phyloP scores from a whole-genome alignment of 2,113 vertebrate species.

The Grallaria varia region DNA sequence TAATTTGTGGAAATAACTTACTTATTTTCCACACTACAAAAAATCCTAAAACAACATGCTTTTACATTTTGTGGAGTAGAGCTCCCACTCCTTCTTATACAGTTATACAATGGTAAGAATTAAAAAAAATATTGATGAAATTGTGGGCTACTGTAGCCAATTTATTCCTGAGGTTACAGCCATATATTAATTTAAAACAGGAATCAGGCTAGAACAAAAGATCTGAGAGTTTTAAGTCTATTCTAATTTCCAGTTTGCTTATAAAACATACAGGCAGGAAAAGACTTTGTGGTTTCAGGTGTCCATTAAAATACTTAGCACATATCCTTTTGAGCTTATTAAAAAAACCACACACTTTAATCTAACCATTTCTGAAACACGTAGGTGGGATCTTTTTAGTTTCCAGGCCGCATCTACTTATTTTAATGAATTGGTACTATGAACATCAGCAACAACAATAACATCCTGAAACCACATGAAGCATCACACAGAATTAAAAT shows the following conservation, averaged over 20 bases:
- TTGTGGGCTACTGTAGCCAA: neutral
- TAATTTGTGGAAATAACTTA: neutral
- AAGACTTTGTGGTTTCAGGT: constrained; percentile 30
- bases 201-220: neutral
- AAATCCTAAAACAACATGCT: neutral
- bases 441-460: constrained; percentile 7
- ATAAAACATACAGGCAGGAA: neutral
- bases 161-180: neutral
- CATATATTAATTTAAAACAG: neutral
- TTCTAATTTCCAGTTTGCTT: neutral
- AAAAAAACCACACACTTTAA: constrained; percentile 19
- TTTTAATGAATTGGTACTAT: constrained; percentile 47
- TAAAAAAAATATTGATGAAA: neutral
- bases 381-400: constrained; percentile 14
- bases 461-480: constrained; percentile 25
- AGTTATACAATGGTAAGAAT: neutral
- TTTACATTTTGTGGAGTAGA: neutral
- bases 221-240: neutral
- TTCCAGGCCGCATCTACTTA: constrained; percentile 43
- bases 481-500: constrained; percentile 22
- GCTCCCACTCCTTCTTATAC: neutral
- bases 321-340: constrained; percentile 38
- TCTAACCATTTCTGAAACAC: constrained; percentile 23
- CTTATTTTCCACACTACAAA: neutral
- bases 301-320: constrained; percentile 36